A percentile compares a stretch with the other conserved stretches of the same genome.
Conservation (phyloP, 2,888 invertebrate species). For the Dolomedes plantarius region DNA sequence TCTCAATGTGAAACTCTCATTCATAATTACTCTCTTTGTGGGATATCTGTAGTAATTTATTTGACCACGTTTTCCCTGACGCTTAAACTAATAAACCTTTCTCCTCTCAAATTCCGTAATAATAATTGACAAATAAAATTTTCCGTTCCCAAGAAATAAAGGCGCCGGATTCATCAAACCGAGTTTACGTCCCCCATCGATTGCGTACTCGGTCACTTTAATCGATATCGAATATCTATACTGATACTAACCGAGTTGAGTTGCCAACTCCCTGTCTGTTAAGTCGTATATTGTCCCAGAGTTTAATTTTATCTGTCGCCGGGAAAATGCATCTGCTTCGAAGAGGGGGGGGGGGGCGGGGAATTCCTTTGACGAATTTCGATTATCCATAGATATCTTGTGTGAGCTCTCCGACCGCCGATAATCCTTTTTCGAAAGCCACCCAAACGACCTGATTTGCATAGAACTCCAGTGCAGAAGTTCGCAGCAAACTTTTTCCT, state of each 20-base stretch:
- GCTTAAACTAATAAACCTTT: neutral
- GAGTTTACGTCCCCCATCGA: neutral
- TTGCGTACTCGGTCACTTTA: slow-evolving; percentile 1
- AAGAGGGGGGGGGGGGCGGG: neutral
- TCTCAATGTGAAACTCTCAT: no score
- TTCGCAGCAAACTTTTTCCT: slow-evolving; percentile 44
- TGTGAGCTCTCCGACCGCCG: slow-evolving; percentile 17
- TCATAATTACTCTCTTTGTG: no score
- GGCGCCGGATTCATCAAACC: neutral
- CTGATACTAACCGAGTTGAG: neutral
- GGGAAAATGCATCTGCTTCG: slow-evolving; percentile 10
- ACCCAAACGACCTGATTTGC: slow-evolving; percentile 65
- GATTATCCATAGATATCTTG: slow-evolving; percentile 51
- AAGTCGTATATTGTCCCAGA: slow-evolving; percentile 3
- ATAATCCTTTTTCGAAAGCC: slow-evolving; percentile 64
- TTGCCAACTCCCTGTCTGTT: neutral
- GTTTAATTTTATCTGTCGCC: slow-evolving; percentile 18
- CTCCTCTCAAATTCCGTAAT: neutral
- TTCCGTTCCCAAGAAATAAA: neutral
- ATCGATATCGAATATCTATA: slow-evolving; percentile 14
- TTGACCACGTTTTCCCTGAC: no score
- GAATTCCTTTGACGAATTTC: slow-evolving; percentile 51
- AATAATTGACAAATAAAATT: neutral
- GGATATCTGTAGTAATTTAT: no score
- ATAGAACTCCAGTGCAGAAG: slow-evolving; percentile 51